Evolutionary conservation across 2,888 invertebrate genomes (phyloP).

Genomic region (Panorpa germanica): DNA sequence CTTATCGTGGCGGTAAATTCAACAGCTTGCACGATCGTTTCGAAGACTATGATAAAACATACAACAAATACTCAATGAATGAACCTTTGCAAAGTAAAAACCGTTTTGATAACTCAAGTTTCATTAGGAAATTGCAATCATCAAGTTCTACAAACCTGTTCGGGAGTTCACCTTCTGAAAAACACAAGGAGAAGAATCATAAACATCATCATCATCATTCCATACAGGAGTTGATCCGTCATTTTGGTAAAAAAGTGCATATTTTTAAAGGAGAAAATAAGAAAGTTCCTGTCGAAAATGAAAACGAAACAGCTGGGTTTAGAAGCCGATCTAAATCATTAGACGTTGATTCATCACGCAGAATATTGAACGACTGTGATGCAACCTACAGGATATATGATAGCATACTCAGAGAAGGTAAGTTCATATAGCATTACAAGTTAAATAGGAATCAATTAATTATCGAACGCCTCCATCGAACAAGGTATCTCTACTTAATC

Average conservation of each 20-base stretch:
- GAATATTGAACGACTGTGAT: constrained; percentile 52
- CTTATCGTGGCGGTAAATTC: no score
- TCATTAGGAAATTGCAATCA: constrained; percentile 21
- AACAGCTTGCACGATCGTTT: no score
- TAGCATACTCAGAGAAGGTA: constrained; percentile 57
- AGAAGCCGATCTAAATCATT: constrained; percentile 61
- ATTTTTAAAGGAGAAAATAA: constrained; percentile 48
- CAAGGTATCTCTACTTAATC: no score
- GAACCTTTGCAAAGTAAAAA: constrained; percentile 14
- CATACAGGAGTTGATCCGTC: constrained; percentile 57
- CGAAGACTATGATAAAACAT: no score
- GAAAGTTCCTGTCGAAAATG: constrained; percentile 19
- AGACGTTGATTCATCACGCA: constrained; percentile 37
- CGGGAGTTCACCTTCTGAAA: no score
- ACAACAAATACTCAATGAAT: no score
- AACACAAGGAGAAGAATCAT: neutral
- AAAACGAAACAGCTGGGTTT: constrained; percentile 30
- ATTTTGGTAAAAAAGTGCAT: constrained; percentile 56
- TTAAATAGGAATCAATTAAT: no score
- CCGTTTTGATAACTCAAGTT: constrained; percentile 23
- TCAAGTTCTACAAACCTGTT: constrained; percentile 16
- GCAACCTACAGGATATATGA: constrained; percentile 69
- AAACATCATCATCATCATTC: constrained; percentile 41
- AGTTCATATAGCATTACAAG: constrained; percentile 7
- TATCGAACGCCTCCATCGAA: no score